A percentile compares a stretch with the other conserved stretches of the same genome.
Conservation (phyloP, 1,140 invertebrate genomes). For the Drosophila mauritiana region DNA sequence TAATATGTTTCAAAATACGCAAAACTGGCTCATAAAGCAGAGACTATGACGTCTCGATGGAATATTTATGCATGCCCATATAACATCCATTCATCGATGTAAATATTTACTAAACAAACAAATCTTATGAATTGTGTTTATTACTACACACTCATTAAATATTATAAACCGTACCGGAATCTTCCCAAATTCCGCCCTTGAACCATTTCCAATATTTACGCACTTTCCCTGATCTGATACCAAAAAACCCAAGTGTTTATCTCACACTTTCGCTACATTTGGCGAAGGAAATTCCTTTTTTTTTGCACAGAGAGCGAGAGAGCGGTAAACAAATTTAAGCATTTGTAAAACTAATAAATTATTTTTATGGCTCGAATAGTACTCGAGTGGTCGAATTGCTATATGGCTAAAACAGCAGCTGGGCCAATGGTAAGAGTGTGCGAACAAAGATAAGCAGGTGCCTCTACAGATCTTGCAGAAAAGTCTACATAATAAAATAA, state of each 20-base stretch:
- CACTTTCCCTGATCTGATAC: slow-evolving; percentile 25
- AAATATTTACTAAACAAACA: slow-evolving; percentile 58
- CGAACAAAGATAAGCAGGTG: slow-evolving; percentile 47
- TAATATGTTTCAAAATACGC: background rate
- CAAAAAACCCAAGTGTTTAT: slow-evolving; percentile 21
- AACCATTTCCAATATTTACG: slow-evolving; percentile 35
- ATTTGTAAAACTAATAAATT: slow-evolving; percentile 76
- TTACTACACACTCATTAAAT: slow-evolving; percentile 17
- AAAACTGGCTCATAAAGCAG: slow-evolving; percentile 2
- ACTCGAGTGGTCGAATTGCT: slow-evolving; percentile 36
- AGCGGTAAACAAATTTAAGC: slow-evolving; percentile 54
- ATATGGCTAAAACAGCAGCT: slow-evolving; percentile 38
- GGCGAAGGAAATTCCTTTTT: slow-evolving; percentile 17
- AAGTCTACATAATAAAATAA: slow-evolving; percentile 27
- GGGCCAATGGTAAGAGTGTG: slow-evolving; percentile 16
- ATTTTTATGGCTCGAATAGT: slow-evolving; percentile 55
- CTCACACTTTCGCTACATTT: slow-evolving; percentile 38
- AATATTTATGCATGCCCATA: slow-evolving; percentile 32
- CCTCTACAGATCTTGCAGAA: background rate
- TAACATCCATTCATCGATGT: slow-evolving; percentile 26
- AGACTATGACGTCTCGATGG: slow-evolving; percentile 45
- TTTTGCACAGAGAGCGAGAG: slow-evolving; percentile 3
- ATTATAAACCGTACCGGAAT: slow-evolving; percentile 5
- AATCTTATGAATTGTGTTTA: slow-evolving; percentile 1
- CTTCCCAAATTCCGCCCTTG: slow-evolving; percentile 17